A percentile compares a stretch with the other conserved stretches of the same genome.
phyloP scores from a whole-genome alignment of 2,797 vertebrate genomes.

The Pempheris klunzingeri region DNA sequence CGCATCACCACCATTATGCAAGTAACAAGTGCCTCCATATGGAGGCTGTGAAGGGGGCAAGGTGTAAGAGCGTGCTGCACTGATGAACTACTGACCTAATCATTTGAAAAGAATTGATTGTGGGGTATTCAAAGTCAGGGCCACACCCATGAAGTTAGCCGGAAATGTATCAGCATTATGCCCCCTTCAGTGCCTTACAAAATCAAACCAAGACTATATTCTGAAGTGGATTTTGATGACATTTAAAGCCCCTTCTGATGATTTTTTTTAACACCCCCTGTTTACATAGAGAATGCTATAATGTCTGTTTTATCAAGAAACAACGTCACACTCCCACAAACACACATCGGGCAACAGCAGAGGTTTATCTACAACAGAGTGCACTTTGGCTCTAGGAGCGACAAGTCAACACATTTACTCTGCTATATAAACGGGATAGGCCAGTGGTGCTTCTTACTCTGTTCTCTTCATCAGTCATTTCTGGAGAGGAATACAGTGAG shows the following conservation, averaged over 20 bases:
- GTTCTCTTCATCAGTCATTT: conserved; percentile 63
- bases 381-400: conserved; percentile 84
- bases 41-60: conserved; percentile 18
- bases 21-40: conserved; percentile 33
- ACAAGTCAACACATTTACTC: conserved; percentile 81
- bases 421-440: conserved; percentile 81
- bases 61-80: not conserved
- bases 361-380: conserved; percentile 78
- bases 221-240: not conserved
- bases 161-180: not conserved
- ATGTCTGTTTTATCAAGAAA: conserved; percentile 49
- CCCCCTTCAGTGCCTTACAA: not conserved
- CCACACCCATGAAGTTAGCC: not conserved
- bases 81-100: conserved; percentile 49
- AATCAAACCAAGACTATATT: conserved; percentile 14
- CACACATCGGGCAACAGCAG: conserved; percentile 30
- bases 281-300: conserved; percentile 19
- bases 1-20: conserved; percentile 63
- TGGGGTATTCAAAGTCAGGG: not conserved
- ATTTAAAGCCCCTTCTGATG: not conserved
- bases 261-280: not conserved
- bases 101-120: conserved; percentile 31
- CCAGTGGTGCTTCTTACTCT: conserved; percentile 43
- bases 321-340: conserved; percentile 34
- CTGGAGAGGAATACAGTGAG: conserved; percentile 80